Conservation (phyloP, 2,888 invertebrate species). For the Meteorus colon region DNA sequence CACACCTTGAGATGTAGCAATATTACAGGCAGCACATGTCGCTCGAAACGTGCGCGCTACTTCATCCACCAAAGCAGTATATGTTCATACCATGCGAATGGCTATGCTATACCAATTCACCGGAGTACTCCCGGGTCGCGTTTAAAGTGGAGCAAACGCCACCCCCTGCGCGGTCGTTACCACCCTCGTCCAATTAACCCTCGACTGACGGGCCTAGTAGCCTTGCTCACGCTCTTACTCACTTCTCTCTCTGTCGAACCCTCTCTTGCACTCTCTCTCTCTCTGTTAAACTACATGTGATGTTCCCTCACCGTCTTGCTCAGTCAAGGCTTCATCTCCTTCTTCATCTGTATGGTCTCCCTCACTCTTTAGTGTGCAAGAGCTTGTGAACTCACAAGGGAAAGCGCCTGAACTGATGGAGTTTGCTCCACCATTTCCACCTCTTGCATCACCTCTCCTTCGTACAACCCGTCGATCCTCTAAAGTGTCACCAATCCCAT, state of each 20-base stretch:
- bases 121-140: conserved; percentile 40
- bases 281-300: conserved; percentile 6
- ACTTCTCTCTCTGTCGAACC: conserved; percentile 12
- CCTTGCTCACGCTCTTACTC: conserved; percentile 23
- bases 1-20: neutral
- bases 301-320: conserved; percentile 11
- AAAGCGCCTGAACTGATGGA: conserved; percentile 24
- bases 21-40: conserved; percentile 25
- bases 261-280: conserved; percentile 24
- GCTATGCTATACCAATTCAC: conserved; percentile 38
- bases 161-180: conserved; percentile 38
- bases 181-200: conserved; percentile 46
- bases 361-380: conserved; percentile 11
- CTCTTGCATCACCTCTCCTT: conserved; percentile 6
- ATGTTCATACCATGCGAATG: conserved; percentile 31
- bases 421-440: neutral
- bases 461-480: conserved; percentile 10
- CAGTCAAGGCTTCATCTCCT: neutral
- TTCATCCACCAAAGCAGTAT: conserved; percentile 26
- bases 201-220: conserved; percentile 41
- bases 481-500: conserved; percentile 29
- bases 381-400: conserved; percentile 34
- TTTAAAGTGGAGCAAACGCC: conserved; percentile 41
- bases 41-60: conserved; percentile 6
- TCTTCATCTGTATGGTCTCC: neutral